These are phyloP conservation scores for Phaonia tiefii DNA, from an alignment of 2,888 invertebrate genomes.

Conservation along the genomic window DNA sequence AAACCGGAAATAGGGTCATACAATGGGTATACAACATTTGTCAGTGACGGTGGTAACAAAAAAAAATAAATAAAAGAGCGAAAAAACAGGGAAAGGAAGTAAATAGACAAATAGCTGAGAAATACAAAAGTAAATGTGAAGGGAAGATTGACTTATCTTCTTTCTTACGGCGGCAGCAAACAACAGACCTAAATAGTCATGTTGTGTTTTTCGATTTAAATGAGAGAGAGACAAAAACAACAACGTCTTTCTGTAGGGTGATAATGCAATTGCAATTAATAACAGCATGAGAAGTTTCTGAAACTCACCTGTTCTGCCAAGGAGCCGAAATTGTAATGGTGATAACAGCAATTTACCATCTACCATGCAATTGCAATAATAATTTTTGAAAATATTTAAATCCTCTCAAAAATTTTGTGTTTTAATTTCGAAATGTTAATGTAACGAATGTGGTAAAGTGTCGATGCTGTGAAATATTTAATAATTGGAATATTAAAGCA, in stretches of 20 bases:
- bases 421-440: too few species aligned
- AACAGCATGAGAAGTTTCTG: conserved; percentile 22
- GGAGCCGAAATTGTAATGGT: too few species aligned
- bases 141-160: conserved; percentile 60
- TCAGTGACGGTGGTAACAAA: background rate
- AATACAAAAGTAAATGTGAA: conserved; percentile 41
- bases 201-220: background rate
- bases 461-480: too few species aligned
- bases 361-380: too few species aligned
- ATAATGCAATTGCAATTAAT: conserved; percentile 45
- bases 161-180: conserved; percentile 15
- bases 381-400: too few species aligned
- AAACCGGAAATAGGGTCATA: conserved; percentile 67
- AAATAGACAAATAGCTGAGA: conserved; percentile 62
- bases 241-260: conserved; percentile 33
- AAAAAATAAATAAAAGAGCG: too few species aligned
- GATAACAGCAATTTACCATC: too few species aligned
- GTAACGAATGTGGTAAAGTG: too few species aligned
- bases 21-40: conserved; percentile 46
- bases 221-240: too few species aligned
- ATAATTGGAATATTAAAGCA: too few species aligned
- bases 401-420: too few species aligned
- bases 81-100: conserved; percentile 50
- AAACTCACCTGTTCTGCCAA: conserved; percentile 35
- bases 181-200: conserved; percentile 6